A percentile compares a stretch with the other conserved stretches of the same genome.
phyloP scores from a whole-genome alignment of 2,888 invertebrate genomes.

The Ormia ochracea region DNA sequence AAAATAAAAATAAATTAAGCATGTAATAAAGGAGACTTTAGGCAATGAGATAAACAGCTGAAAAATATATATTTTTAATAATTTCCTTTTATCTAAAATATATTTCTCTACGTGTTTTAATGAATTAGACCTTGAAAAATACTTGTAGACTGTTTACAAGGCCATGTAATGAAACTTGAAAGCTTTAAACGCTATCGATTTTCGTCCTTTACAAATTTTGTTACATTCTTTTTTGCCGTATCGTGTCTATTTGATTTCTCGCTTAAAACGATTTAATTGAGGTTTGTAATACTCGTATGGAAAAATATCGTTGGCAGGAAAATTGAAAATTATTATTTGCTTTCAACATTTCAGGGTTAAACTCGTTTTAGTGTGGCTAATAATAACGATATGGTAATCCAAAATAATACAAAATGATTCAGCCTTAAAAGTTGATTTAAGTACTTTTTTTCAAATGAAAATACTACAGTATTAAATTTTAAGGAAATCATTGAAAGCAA shows the following conservation, averaged over 20 bases:
- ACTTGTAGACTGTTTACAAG: constrained; percentile 13
- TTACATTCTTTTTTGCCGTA: not conserved
- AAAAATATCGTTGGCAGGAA: constrained; percentile 24
- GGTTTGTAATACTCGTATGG: constrained; percentile 26
- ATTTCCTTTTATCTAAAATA: not conserved
- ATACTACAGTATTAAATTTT: not conserved
- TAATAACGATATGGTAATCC: constrained; percentile 12
- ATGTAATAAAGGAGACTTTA: constrained; percentile 22
- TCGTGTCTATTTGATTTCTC: no score
- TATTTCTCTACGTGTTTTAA: not conserved
- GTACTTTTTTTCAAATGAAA: not conserved
- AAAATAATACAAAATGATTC: not conserved
- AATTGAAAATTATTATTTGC: constrained; percentile 30
- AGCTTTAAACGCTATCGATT: constrained; percentile 27
- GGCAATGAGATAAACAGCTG: not conserved
- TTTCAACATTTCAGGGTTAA: constrained; percentile 26
- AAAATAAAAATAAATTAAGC: constrained; percentile 36
- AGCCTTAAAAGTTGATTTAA: constrained; percentile 1
- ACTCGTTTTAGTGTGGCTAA: not conserved
- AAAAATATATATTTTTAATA: not conserved
- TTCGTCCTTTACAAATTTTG: constrained; percentile 40
- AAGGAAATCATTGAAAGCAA: not conserved
- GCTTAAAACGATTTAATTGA: constrained; percentile 31
- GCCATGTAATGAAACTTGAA: constrained; percentile 21
- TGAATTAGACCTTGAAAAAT: not conserved